Evolutionary conservation across 2,888 invertebrate genomes (phyloP), one percentile per base, ranked within the genome.

Genomic region (Aphodius sticticus): DNA sequence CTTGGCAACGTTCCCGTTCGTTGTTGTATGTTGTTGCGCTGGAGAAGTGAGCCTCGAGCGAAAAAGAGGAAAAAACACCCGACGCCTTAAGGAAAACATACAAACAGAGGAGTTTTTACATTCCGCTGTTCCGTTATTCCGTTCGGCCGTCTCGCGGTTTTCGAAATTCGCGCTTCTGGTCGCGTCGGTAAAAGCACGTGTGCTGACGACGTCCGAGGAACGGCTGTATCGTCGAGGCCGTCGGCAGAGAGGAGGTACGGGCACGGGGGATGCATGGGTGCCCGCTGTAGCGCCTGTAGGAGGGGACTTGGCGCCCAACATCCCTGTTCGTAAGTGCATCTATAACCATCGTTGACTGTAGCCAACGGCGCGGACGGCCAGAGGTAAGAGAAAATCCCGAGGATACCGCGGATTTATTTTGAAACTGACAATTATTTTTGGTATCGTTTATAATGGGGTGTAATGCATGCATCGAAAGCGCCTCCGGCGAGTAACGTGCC

Each of bases 281-380:
- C 53, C 6, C 53, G 53, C 53, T 53, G 53, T 53, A 12, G 53
- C 26, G 26, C 38, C 70, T 71, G 69, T 53, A 69, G 72, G 78
- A 81, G 85, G 85, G 84, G 84, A 85, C 84, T 83, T 84, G 84
- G 83, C 84, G 84, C 83, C 83, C 84, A 84, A 82, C 84, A 85
- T 84, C 85, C 85, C 85, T 84, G 82, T 83, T 80, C 81, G 83
- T 83, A 84, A 84, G 83, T 84, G 83, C 84, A 83, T 82, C 84
- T 84, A 84, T 83, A 84, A 83, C 83, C 83, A 82, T 81, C 83
- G 82, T 83, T 82, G 80, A 82, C 82, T 81, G 82, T 82, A 83
- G 82, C 83, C 82, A 82, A 81, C 83, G 82, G 80, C 82, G 82
- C 82, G 81, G 81, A 83, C 82, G 83, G 82, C 26, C 83, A 80